Base-by-base conservation (phyloP, 35 echinoderm and acorn worm genomes). In the Acanthaster planci region DNA sequence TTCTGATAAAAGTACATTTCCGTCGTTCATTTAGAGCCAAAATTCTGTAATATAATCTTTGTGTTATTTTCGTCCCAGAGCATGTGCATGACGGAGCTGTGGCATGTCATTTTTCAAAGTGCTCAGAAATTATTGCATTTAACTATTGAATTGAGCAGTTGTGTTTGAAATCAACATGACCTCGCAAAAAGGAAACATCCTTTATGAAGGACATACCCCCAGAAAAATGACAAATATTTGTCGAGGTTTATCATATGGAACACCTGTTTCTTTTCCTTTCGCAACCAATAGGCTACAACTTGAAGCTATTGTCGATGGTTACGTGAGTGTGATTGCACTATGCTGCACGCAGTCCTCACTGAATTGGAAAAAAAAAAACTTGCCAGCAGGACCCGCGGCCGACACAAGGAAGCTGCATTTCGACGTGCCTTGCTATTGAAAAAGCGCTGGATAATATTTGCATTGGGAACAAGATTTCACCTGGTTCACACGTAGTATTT, bases 391-490 rank as follows among this genome's bases (percentile, higher is more conserved):
- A 14, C 64, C 14, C 64, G 22, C 34, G 23, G 26, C 34, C 64
- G 23, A 72, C 64, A 72, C 64, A 72, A 72, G 26, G 26, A 19
- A 1, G 22, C 64, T 72, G 10, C 23, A 26, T 12, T 35, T 72
- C 64, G 26, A 72, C 64, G 30, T 72, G 26, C 64, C 64, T 31
- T 14, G 30, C 26, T 35, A 72, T 72, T 72, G 64, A 6, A 72
- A 72, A 72, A 26, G 14, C 14, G 29, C 64, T 72, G 64, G 64
- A 72, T 72, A 34, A 72, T 72, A 35, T 72, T 72, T 12, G 64
- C 64, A 10, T 26, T 7, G 64, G 64, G 64, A n/a, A 72, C 64
- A 72, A 72, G 2, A 72, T 72, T 72, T 72, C 64, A 72, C 42
- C 42, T 47, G 42, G 4, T 47, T 47, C 64, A 72, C 64, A 31